Conservation (phyloP, 2,888 invertebrate species). For the Drosophila algonquin region DNA sequence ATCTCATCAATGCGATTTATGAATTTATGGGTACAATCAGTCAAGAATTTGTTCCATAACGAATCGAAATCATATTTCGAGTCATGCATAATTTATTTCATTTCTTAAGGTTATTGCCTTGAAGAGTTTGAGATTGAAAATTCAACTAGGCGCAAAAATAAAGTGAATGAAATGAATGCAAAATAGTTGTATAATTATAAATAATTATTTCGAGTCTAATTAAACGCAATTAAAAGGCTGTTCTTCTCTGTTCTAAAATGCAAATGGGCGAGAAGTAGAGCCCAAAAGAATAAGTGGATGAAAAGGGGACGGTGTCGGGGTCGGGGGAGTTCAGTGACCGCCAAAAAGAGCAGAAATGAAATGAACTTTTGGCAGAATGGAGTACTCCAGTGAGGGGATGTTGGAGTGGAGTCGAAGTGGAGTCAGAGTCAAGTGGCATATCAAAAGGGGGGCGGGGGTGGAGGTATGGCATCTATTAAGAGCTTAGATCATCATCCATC, state of each 20-base stretch:
- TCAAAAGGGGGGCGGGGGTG: constrained; percentile 2
- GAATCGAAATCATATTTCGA: constrained; percentile 43
- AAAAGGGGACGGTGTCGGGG: not conserved
- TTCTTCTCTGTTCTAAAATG: constrained; percentile 42
- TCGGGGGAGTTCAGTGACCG: constrained; percentile 60
- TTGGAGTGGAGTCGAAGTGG: constrained; percentile 7
- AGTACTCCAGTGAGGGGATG: not conserved
- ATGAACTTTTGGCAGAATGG: constrained; percentile 59
- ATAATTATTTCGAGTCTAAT: constrained; percentile 72
- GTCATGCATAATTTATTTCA: constrained; percentile 62
- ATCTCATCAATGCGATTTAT: constrained; percentile 55
- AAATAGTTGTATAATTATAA: constrained; percentile 68
- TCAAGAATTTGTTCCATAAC: constrained; percentile 34
- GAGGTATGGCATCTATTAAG: not conserved
- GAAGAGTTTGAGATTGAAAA: constrained; percentile 7
- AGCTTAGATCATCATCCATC: constrained; percentile 28
- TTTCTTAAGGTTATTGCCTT: constrained; percentile 25
- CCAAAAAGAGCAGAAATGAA: constrained; percentile 27
- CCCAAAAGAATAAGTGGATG: constrained; percentile 21
- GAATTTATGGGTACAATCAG: constrained; percentile 51
- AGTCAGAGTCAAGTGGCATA: constrained; percentile 22
- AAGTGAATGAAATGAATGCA: constrained; percentile 45
- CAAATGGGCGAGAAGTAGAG: constrained; percentile 71
- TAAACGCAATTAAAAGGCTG: constrained; percentile 67
- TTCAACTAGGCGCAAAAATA: constrained; percentile 9